A percentile compares a stretch with the other conserved stretches of the same genome.
Evolutionary conservation across 2,888 invertebrate genomes (phyloP).

Genomic region (Saturnia pavonia): DNA sequence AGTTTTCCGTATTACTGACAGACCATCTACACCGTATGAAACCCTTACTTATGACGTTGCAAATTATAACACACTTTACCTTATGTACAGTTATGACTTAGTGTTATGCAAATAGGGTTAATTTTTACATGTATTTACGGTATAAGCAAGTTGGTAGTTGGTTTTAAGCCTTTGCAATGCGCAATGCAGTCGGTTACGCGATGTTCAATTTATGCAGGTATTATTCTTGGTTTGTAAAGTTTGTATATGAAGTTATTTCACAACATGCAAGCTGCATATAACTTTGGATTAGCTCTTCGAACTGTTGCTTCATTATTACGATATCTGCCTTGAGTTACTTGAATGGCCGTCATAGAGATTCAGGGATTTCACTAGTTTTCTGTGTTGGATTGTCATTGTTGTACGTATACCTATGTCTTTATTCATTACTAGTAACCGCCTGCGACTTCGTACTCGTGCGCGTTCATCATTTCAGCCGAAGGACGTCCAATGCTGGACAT

Average conservation of each 20-base stretch:
- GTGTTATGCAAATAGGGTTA: not conserved
- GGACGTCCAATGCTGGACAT: too few relatives aligned
- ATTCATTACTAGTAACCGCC: too few relatives aligned
- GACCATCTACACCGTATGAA: slow-evolving; percentile 35
- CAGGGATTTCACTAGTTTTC: not conserved
- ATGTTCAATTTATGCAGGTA: slow-evolving; percentile 33
- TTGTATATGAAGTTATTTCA: slow-evolving; percentile 19
- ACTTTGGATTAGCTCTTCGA: not conserved
- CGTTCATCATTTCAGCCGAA: too few relatives aligned
- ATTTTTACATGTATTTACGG: slow-evolving; percentile 17
- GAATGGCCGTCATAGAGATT: not conserved
- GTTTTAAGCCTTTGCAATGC: slow-evolving; percentile 34
- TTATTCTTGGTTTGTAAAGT: slow-evolving; percentile 33
- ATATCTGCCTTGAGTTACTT: not conserved
- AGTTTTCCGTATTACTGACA: slow-evolving; percentile 37
- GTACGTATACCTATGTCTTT: not conserved
- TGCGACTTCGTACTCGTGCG: too few relatives aligned
- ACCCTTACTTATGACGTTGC: slow-evolving; percentile 39
- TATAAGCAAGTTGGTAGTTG: slow-evolving; percentile 25
- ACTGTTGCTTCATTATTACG: not conserved
- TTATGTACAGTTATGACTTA: slow-evolving; percentile 25
- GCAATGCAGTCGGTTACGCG: slow-evolving; percentile 44
- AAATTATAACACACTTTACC: slow-evolving; percentile 27
- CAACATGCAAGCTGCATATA: slow-evolving; percentile 19
- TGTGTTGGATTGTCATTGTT: too few relatives aligned